Percentiles rank a stretch among this genome's conserved stretches.
Conservation (phyloP, 2,888 invertebrate genomes). For the Ichneumoninae sp. region DNA sequence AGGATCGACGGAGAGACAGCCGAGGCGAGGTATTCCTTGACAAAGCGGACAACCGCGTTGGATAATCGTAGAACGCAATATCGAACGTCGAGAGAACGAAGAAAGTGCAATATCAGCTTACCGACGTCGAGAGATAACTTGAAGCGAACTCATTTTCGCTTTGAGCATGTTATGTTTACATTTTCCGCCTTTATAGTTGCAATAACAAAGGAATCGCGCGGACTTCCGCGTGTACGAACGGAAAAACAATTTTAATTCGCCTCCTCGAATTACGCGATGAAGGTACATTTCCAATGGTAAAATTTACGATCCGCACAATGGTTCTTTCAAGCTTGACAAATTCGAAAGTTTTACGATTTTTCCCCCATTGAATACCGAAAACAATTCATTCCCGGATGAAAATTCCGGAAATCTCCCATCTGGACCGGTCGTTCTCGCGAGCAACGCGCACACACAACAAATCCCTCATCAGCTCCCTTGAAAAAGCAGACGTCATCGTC, state of each 20-base stretch:
- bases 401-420: not conserved
- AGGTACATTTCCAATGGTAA: not conserved
- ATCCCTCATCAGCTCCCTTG: constrained; percentile 6
- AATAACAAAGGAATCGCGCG: constrained; percentile 38
- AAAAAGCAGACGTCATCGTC: constrained; percentile 51
- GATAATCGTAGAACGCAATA: constrained; percentile 52
- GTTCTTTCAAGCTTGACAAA: not conserved
- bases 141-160: constrained; percentile 11
- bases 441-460: not conserved
- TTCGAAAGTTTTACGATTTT: constrained; percentile 4
- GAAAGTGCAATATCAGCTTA: not conserved
- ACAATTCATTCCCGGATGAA: not conserved
- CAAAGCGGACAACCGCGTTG: constrained; percentile 45
- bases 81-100: constrained; percentile 34
- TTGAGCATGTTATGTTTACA: not conserved
- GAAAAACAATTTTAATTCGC: constrained; percentile 16
- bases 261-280: not conserved
- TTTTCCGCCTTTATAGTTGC: constrained; percentile 31
- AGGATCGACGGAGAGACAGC: not conserved
- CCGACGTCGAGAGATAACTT: not conserved
- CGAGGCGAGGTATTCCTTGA: constrained; percentile 9
- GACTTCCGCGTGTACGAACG: constrained; percentile 4
- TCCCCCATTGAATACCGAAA: not conserved
- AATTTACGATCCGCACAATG: not conserved
- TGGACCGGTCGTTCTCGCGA: not conserved